A percentile compares a stretch with the other conserved stretches of the same genome.
Conservation (phyloP, 2,888 invertebrate genomes). For the Megalurothrips usitatus region DNA sequence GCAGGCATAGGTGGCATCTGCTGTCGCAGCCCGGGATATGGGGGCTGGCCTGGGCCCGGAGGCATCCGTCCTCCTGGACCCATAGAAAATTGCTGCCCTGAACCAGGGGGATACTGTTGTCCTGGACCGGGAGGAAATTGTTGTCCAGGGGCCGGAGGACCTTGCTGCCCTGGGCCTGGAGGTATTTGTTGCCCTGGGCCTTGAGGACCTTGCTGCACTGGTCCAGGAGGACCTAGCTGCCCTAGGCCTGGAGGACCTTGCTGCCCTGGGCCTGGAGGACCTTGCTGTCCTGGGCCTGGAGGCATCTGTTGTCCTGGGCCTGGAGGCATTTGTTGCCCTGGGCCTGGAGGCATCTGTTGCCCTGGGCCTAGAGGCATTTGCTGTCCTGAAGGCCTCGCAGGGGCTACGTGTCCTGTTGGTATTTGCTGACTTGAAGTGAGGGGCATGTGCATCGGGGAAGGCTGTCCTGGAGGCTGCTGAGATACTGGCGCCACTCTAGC, state of each 20-base stretch:
- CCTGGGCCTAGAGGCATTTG: background rate
- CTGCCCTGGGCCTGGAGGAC: background rate
- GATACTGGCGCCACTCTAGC: background rate
- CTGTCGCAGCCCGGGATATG: background rate
- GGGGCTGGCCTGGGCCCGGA: background rate
- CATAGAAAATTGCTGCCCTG: background rate
- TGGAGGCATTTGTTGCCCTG: background rate
- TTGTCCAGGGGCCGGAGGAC: background rate
- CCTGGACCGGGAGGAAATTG: background rate
- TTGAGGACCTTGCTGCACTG: conserved; percentile 29
- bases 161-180: conserved; percentile 16
- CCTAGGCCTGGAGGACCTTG: background rate
- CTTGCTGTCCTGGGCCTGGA: background rate
- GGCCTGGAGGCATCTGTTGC: background rate
- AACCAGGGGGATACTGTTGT: conserved; percentile 27
- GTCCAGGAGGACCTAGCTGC: background rate
- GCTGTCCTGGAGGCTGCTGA: background rate
- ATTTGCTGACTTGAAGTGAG: background rate
- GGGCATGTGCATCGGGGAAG: background rate
- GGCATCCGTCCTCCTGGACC: background rate
- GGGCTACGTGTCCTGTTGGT: background rate
- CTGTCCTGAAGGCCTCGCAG: background rate
- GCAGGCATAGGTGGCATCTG: conserved; percentile 31
- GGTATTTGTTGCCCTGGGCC: conserved; percentile 8
- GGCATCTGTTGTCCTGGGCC: background rate